Conservation (phyloP, 1,140 invertebrate genomes). For the Euschistus heros region DNA sequence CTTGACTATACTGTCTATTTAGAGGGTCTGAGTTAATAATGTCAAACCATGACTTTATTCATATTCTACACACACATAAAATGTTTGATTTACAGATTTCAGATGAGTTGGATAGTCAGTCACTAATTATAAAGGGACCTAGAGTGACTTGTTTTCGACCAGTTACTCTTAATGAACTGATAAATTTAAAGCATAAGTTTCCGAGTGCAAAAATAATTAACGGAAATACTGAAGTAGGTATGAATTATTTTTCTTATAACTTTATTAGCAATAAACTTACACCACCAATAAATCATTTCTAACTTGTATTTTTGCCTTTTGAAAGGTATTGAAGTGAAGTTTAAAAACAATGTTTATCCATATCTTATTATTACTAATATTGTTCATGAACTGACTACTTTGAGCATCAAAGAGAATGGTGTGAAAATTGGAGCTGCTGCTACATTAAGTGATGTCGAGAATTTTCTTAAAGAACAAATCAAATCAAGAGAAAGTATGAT, state of each 20-base stretch:
- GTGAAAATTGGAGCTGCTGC: constrained; percentile 70
- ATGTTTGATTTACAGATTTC: constrained; percentile 37
- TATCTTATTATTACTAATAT: constrained; percentile 64
- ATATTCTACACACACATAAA: too few relatives aligned
- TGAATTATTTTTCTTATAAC: background rate
- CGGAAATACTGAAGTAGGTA: constrained; percentile 88
- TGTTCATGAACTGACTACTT: constrained; percentile 54
- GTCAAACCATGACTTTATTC: too few relatives aligned
- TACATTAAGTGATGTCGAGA: constrained; percentile 62
- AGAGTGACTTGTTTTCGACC: constrained; percentile 73
- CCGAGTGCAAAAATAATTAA: constrained; percentile 75
- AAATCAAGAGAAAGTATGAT: constrained; percentile 38
- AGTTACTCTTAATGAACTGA: constrained; percentile 51
- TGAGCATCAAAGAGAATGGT: constrained; percentile 43
- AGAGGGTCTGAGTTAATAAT: too few relatives aligned
- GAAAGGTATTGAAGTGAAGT: constrained; percentile 74
- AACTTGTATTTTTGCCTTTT: background rate
- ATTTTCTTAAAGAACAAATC: constrained; percentile 21
- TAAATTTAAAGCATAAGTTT: constrained; percentile 59
- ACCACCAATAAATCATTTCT: background rate
- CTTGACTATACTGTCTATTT: too few relatives aligned
- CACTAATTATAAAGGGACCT: constrained; percentile 54
- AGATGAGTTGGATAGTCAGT: constrained; percentile 47
- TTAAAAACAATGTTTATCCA: constrained; percentile 73
- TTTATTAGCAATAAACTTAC: background rate